Evolutionary conservation across 2,797 vertebrate genomes (phyloP).

Genomic region (Cetoscarus ocellatus): DNA sequence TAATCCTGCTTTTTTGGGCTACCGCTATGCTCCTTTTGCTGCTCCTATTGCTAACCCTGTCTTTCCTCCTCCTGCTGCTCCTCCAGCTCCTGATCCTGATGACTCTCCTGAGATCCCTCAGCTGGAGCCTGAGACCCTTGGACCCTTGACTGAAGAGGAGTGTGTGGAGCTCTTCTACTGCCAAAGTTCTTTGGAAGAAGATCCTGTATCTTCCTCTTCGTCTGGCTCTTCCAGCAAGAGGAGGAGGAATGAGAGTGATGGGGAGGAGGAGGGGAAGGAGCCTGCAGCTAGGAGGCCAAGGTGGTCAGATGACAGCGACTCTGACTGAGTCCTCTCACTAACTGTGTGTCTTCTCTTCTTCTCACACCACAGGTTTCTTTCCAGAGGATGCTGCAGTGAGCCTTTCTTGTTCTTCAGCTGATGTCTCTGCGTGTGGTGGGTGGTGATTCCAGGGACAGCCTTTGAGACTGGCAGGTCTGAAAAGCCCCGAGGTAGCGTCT

Average conservation of each 20-base stretch:
- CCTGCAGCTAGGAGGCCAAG: neutral
- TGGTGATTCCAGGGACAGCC: slow-evolving; percentile 1
- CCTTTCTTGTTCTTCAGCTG: neutral
- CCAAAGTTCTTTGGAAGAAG: neutral
- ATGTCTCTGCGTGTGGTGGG: neutral
- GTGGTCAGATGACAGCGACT: neutral
- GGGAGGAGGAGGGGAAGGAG: neutral
- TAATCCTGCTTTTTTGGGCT: too few relatives aligned
- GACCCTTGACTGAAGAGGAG: neutral
- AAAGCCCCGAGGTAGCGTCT: neutral
- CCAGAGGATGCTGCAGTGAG: neutral
- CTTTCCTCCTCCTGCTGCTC: too few relatives aligned
- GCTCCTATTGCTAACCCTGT: too few relatives aligned
- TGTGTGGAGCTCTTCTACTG: neutral
- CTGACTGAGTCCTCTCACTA: neutral
- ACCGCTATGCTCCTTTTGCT: too few relatives aligned
- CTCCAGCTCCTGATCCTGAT: too few relatives aligned
- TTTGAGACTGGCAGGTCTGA: neutral
- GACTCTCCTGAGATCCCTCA: neutral
- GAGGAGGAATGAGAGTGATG: neutral
- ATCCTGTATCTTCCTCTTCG: neutral
- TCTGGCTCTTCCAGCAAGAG: neutral
- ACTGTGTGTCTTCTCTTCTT: neutral
- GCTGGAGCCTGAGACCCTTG: neutral
- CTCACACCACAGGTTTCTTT: neutral